Evolutionary conservation across 2,113 vertebrate genomes (phyloP).

Genomic region (Lamprotornis superbus): DNA sequence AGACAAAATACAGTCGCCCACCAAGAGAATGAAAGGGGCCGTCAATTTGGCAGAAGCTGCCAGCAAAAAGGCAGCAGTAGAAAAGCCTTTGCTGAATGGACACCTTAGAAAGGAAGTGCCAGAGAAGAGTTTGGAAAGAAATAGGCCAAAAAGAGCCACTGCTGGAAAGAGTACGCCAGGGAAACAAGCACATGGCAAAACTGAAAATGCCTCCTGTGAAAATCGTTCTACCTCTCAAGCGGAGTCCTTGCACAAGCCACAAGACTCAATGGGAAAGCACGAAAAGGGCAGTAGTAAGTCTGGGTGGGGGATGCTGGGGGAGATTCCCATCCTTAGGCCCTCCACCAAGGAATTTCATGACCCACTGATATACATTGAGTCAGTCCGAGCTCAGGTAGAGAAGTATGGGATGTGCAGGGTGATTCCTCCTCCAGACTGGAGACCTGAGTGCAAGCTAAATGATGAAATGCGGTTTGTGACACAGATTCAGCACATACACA

Average conservation of each 20-base stretch:
- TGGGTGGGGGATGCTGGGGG: conserved; percentile 85
- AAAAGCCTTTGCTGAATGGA: conserved; percentile 82
- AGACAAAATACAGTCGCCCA: conserved; percentile 77
- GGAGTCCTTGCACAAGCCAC: conserved; percentile 87
- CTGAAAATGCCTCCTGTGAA: conserved; percentile 83
- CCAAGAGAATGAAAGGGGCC: conserved; percentile 79
- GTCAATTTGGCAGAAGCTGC: conserved; percentile 79
- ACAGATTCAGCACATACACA: conserved; percentile 97
- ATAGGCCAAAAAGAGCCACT: conserved; percentile 86
- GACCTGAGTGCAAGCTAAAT: conserved; percentile 97
- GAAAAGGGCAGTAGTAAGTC: conserved; percentile 82
- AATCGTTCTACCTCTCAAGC: conserved; percentile 94
- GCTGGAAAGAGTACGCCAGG: conserved; percentile 90
- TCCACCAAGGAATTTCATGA: conserved; percentile 93
- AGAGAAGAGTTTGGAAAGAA: conserved; percentile 79
- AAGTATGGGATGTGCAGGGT: conserved; percentile 93
- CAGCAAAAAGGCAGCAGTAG: conserved; percentile 79
- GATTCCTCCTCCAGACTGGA: conserved; percentile 93
- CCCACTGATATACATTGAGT: conserved; percentile 94
- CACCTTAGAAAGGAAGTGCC: conserved; percentile 80
- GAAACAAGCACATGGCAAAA: conserved; percentile 90
- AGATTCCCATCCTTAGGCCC: conserved; percentile 89
- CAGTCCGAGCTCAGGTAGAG: conserved; percentile 89
- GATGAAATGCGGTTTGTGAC: conserved; percentile 99
- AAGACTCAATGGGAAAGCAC: conserved; percentile 80